A percentile compares a stretch with the other conserved stretches of the same genome.
phyloP scores from a whole-genome alignment of 2,113 vertebrate species.

The Plectropomus leopardus region DNA sequence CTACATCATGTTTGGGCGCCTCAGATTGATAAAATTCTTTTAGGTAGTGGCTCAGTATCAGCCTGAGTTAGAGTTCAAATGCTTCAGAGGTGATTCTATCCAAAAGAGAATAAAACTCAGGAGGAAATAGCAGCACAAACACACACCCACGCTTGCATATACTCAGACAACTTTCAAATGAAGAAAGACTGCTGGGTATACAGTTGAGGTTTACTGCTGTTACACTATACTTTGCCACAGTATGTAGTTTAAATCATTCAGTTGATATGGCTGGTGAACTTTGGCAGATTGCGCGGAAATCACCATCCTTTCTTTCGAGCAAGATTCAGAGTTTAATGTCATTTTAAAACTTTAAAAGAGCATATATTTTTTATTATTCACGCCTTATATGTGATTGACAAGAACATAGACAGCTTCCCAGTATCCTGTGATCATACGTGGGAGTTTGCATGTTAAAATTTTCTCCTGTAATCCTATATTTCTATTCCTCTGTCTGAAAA shows the following conservation, averaged over 20 bases:
- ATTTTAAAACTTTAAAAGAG: background rate
- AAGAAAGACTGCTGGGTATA: background rate
- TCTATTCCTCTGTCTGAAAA: background rate
- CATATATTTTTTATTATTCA: background rate
- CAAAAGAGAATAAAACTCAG: background rate
- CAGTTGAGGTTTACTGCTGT: background rate
- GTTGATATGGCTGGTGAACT: background rate
- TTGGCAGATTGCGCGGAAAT: background rate
- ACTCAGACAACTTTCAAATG: background rate
- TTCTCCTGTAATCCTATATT: background rate
- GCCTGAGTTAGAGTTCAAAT: constrained; percentile 6
- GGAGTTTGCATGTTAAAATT: background rate
- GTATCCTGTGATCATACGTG: background rate
- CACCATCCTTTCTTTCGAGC: background rate
- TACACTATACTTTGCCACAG: background rate
- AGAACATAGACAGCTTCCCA: background rate
- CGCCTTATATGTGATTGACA: background rate
- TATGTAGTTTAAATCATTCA: background rate
- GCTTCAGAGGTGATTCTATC: background rate
- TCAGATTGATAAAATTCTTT: constrained; percentile 1
- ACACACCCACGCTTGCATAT: background rate
- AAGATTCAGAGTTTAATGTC: background rate
- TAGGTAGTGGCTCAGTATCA: background rate
- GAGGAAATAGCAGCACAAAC: background rate
- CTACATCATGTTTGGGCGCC: background rate